Percentiles rank a stretch among this genome's conserved stretches.
These are phyloP conservation scores for Opisthograptis luteolata DNA, from an alignment of 2,888 invertebrate genomes.

Conservation along the genomic window DNA sequence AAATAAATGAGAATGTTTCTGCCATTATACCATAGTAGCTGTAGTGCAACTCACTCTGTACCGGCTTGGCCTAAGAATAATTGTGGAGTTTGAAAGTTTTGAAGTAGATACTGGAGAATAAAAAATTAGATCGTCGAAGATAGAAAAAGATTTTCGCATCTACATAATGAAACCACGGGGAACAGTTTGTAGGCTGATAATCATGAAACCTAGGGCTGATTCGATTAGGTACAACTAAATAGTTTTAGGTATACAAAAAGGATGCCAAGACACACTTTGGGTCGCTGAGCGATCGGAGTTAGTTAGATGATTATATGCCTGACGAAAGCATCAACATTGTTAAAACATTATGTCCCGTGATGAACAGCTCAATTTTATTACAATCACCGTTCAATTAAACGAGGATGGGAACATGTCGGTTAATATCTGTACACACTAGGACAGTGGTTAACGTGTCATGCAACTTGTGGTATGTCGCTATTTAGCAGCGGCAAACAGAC, in stretches of 20 bases:
- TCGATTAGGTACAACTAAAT: neutral
- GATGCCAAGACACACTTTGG: neutral
- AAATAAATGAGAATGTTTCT: too few relatives aligned
- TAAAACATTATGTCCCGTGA: conserved; percentile 17
- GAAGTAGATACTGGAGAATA: too few relatives aligned
- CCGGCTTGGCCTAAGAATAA: too few relatives aligned
- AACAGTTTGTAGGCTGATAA: too few relatives aligned
- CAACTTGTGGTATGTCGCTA: neutral
- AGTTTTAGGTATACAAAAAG: neutral
- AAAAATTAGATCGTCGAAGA: too few relatives aligned
- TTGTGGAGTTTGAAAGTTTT: too few relatives aligned
- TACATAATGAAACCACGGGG: too few relatives aligned
- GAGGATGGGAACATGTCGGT: conserved; percentile 14
- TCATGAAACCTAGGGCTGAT: too few relatives aligned
- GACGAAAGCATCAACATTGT: conserved; percentile 8
- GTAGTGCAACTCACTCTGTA: too few relatives aligned
- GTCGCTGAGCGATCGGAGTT: neutral
- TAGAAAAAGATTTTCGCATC: too few relatives aligned
- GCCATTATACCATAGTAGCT: too few relatives aligned
- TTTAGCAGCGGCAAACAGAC: neutral
- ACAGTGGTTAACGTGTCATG: neutral
- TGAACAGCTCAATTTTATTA: conserved; percentile 18
- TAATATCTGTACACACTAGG: conserved; percentile 9
- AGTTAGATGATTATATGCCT: too few relatives aligned
- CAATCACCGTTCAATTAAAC: conserved; percentile 23